Evolutionary conservation across 2,113 vertebrate genomes (phyloP).

Genomic region (Protobothrops mucrosquamatus): DNA sequence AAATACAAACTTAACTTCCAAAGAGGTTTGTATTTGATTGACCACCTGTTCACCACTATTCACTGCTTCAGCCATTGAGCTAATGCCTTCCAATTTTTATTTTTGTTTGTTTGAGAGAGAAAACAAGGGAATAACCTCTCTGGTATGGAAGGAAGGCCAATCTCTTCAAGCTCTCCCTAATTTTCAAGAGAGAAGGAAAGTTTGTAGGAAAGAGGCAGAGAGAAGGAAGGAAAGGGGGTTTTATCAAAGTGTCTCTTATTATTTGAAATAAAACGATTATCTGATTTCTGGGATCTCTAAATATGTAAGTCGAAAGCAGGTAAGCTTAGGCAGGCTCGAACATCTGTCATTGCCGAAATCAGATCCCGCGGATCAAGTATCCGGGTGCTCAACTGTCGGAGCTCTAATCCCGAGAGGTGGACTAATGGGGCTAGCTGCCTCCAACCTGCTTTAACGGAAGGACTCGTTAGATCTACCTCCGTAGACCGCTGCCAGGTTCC

Average conservation of each 20-base stretch:
- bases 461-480: not conserved
- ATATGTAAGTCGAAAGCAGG: not conserved
- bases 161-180: not conserved
- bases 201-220: not conserved
- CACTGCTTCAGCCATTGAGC: not conserved
- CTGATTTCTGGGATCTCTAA: not conserved
- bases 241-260: not conserved
- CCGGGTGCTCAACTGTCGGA: not conserved
- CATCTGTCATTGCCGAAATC: not conserved
- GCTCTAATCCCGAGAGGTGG: constrained; percentile 1
- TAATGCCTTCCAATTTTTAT: not conserved
- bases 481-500: not conserved
- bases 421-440: not conserved
- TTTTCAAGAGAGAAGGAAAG: not conserved
- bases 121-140: not conserved
- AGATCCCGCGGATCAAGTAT: not conserved
- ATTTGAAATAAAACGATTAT: not conserved
- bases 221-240: not conserved
- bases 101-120: not conserved
- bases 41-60: too few species aligned
- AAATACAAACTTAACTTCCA: not conserved
- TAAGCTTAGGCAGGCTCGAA: not conserved
- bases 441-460: not conserved
- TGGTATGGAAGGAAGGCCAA: not conserved
- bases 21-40: not conserved